Evolutionary conservation across 2,888 invertebrate species (phyloP).

Genomic region (Chrysina gloriosa): DNA sequence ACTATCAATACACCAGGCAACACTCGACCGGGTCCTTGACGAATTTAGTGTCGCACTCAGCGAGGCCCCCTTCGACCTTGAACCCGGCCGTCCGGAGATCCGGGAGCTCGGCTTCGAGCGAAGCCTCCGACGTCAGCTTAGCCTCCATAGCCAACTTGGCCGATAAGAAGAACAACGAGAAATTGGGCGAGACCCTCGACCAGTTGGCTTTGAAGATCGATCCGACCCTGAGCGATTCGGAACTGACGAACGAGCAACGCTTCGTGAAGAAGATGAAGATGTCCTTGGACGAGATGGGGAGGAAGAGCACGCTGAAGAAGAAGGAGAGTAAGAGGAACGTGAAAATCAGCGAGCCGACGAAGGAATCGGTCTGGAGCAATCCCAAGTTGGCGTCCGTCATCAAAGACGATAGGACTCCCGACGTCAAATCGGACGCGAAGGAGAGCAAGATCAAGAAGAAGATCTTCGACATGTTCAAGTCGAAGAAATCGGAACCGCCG

Average conservation of each 20-base stretch:
- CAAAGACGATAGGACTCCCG: conserved; percentile 40
- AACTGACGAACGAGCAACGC: conserved; percentile 55
- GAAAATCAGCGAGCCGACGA: conserved; percentile 55
- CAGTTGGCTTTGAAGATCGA: conserved; percentile 54
- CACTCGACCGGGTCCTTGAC: conserved; percentile 29
- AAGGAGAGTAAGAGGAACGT: conserved; percentile 50
- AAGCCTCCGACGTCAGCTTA: conserved; percentile 19
- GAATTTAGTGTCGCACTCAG: conserved; percentile 35
- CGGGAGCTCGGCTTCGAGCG: not conserved
- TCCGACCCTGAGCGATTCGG: conserved; percentile 49
- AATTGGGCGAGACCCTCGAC: conserved; percentile 52
- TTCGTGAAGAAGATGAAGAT: conserved; percentile 55
- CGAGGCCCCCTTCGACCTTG: not conserved
- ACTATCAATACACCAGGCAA: conserved; percentile 25
- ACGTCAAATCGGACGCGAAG: conserved; percentile 16
- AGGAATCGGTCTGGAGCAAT: conserved; percentile 55
- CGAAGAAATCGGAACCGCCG: conserved; percentile 43
- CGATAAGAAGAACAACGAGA: not conserved
- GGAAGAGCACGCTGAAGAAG: conserved; percentile 54
- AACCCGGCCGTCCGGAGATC: not conserved
- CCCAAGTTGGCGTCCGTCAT: conserved; percentile 48
- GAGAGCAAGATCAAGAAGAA: conserved; percentile 50
- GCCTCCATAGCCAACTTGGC: not conserved
- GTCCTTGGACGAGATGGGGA: conserved; percentile 55
- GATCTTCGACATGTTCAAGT: conserved; percentile 55